Evolutionary conservation across 2,797 vertebrate genomes (phyloP), one percentile per base, ranked within the genome.

Genomic region (Falco columbarius): DNA sequence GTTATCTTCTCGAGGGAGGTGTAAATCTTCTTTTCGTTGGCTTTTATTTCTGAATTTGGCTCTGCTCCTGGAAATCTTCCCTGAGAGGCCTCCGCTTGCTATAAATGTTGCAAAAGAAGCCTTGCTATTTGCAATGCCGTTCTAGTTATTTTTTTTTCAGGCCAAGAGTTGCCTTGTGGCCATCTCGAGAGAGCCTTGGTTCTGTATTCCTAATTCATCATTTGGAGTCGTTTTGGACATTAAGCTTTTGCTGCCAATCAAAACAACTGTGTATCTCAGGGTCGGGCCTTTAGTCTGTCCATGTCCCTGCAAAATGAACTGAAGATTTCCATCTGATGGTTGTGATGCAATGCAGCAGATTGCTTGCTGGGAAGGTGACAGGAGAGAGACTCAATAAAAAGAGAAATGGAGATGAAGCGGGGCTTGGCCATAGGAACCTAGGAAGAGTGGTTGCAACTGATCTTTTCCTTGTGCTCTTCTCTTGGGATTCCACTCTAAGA

Each of bases 41-140:
- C 90, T 96, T 88, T 95, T 85, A 85, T 90, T 95, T 90, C 87
- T 81, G 93, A 95, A 65, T 90, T 92, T 97, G 97, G 97, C 97
- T 95, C 77, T 86, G 34, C 81, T 97, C 96, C 93, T 96, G 92
- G 93, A 97, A 97, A 93, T 86, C 96, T 86, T 97, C 84, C 89
- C 79, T 80, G 86, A 87, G 93, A 95, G 96, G 96, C 95, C 94
- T 96, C 89, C 46, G 62, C 88, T 96, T 85, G 86, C 94, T 94
- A 55, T 86, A 91, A 91, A 92, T 23, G 89, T 94, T 94, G 89
- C 92, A 97, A 91, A 97, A 87, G 92, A 61, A 96, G 65, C 56
- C 22, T 82, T 72, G 15, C 89, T 89, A 55, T 93, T 93, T 85
- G 61, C 54, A 93, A n/a, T 55, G 65, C 65, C 0, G 0, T 75